phyloP scores from a whole-genome alignment of 2,113 vertebrate species.

The Peucedramus taeniatus region DNA sequence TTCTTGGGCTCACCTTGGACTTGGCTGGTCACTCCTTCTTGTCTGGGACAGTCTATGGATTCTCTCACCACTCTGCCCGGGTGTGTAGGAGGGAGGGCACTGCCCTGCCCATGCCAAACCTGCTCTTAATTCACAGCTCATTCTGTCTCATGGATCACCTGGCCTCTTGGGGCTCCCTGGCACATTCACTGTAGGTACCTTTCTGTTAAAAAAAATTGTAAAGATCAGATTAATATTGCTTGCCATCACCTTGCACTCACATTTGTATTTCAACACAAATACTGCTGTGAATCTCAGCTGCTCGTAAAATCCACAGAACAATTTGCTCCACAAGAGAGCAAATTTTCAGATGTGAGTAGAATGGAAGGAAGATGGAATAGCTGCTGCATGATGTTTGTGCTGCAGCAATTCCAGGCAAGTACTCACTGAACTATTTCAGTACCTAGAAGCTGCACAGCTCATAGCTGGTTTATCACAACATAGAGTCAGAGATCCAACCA shows the following conservation, averaged over 20 bases:
- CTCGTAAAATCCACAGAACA: neutral
- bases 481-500: neutral
- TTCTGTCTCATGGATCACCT: neutral
- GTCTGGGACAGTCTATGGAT: rapidly evolving
- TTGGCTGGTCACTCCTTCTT: neutral
- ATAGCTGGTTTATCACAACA: neutral
- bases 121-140: neutral
- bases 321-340: neutral
- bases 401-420: neutral
- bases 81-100: neutral
- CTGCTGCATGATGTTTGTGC: neutral
- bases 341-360: neutral
- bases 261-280: neutral
- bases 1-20: neutral
- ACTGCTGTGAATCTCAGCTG: neutral
- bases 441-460: neutral
- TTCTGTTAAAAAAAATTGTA: neutral
- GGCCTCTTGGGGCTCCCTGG: neutral
- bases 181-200: neutral
- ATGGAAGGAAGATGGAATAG: neutral
- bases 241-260: neutral
- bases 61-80: neutral
- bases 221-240: neutral
- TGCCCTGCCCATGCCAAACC: neutral
- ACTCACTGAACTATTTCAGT: neutral